These are phyloP conservation scores for Colletes collaris DNA, from an alignment of 2,888 invertebrate species.

Conservation along the genomic window DNA sequence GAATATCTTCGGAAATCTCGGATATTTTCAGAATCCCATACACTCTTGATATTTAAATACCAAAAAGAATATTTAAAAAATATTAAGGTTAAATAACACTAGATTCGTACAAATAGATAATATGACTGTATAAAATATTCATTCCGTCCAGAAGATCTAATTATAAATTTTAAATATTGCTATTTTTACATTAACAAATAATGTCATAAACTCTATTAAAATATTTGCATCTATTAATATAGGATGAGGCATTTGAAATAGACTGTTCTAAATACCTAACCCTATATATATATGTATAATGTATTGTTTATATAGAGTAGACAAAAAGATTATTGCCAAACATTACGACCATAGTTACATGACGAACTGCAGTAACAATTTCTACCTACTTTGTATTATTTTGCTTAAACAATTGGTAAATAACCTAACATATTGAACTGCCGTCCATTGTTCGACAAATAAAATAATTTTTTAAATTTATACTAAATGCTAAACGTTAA, in stretches of 20 bases:
- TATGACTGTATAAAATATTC: not conserved
- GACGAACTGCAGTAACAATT: not conserved
- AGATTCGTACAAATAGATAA: not conserved
- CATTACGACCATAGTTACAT: not conserved
- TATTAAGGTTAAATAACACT: not conserved
- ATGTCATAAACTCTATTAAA: not conserved
- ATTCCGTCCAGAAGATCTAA: constrained; percentile 40
- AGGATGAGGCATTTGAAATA: not conserved
- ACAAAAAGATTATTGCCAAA: not conserved
- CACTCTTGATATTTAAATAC: not conserved
- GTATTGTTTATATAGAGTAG: not conserved
- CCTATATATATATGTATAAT: too few species aligned
- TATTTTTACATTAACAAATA: constrained; percentile 19
- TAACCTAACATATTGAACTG: constrained; percentile 17
- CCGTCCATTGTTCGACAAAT: constrained; percentile 41
- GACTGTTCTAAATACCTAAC: too few species aligned
- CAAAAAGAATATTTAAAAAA: not conserved
- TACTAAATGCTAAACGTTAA: not conserved
- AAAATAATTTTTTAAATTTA: constrained; percentile 9
- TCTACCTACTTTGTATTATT: not conserved
- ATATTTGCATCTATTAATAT: not conserved
- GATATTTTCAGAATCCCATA: too few species aligned
- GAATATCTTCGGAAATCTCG: too few species aligned
- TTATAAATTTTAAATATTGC: constrained; percentile 11
- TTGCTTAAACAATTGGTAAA: not conserved